Evolutionary conservation across 2,113 vertebrate genomes (phyloP).

Genomic region (Poeciliopsis turrubarensis): DNA sequence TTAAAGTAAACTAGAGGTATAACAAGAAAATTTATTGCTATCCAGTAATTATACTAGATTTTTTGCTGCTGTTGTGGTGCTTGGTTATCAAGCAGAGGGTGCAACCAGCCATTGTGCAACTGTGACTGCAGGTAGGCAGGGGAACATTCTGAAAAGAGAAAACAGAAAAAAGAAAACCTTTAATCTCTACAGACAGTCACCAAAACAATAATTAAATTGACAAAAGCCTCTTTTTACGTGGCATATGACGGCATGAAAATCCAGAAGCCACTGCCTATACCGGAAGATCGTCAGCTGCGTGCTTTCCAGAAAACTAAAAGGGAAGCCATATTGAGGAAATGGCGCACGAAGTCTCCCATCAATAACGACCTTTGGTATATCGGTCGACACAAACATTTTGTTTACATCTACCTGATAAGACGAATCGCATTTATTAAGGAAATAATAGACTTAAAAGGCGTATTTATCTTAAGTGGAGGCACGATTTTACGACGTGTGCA

Average conservation of each 20-base stretch:
- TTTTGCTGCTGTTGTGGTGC: slow-evolving; percentile 75
- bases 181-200: neutral
- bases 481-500: slow-evolving; percentile 17
- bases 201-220: neutral
- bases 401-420: neutral
- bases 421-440: accelerated
- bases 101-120: slow-evolving; percentile 83
- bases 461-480: neutral
- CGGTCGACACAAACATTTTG: neutral
- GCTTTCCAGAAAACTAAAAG: slow-evolving; percentile 4
- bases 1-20: slow-evolving; percentile 61
- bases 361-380: neutral
- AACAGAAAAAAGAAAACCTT: neutral
- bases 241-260: neutral
- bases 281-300: slow-evolving; percentile 11
- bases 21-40: slow-evolving; percentile 81
- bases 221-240: neutral
- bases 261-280: neutral
- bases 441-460: neutral
- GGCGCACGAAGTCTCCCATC: slow-evolving; percentile 43
- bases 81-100: slow-evolving; percentile 64
- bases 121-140: slow-evolving; percentile 70
- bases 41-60: slow-evolving; percentile 73
- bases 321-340: slow-evolving; percentile 67
- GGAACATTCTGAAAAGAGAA: slow-evolving; percentile 83